phyloP scores from a whole-genome alignment of 2,797 vertebrate species.

The Anabas testudineus region DNA sequence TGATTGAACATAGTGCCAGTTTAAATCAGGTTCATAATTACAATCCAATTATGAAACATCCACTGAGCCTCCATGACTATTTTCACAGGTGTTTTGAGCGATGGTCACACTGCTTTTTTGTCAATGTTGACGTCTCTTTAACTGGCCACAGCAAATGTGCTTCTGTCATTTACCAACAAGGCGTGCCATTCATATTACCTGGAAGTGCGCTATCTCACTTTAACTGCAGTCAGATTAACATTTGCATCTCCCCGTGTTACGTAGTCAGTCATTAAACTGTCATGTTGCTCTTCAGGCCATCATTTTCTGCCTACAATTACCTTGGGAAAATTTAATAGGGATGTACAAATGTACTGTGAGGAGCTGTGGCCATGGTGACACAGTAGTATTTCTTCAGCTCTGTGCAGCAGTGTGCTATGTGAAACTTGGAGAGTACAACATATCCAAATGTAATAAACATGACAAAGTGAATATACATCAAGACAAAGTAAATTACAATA shows the following conservation, averaged over 20 bases:
- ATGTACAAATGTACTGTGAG: conserved; percentile 40
- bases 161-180: conserved; percentile 25
- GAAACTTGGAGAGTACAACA: conserved; percentile 16
- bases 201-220: conserved; percentile 7
- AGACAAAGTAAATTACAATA: background rate
- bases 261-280: conserved; percentile 52
- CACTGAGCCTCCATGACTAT: background rate
- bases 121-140: background rate
- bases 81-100: conserved; percentile 11
- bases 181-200: conserved; percentile 14
- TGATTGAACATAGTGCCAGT: background rate
- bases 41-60: background rate
- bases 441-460: conserved; percentile 17
- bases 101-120: background rate
- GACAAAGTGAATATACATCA: conserved; percentile 5
- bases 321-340: conserved; percentile 27
- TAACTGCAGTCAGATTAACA: conserved; percentile 25
- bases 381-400: conserved; percentile 12
- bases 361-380: conserved; percentile 49
- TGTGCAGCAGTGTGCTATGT: conserved; percentile 10
- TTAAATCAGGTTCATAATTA: conserved; percentile 23
- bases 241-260: conserved; percentile 20
- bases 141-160: background rate
- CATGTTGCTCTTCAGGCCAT: conserved; percentile 31
- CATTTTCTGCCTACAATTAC: conserved; percentile 40